Conservation (phyloP, 2,113 vertebrate genomes). For the Microtus oregoni region DNA sequence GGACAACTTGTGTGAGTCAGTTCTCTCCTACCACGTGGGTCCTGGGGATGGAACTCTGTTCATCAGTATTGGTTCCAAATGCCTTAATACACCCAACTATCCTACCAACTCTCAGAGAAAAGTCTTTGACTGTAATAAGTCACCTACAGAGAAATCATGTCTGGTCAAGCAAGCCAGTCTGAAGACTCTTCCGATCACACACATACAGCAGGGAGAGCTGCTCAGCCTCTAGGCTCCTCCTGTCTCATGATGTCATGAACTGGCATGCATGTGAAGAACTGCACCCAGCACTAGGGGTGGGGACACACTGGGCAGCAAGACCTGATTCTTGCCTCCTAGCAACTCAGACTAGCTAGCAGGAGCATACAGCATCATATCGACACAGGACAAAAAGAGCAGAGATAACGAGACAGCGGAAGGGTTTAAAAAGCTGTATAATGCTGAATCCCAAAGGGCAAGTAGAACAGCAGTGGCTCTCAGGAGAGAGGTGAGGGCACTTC, state of each 20-base stretch:
- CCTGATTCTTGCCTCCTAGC: not conserved
- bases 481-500: not conserved
- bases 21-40: not conserved
- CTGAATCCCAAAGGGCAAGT: not conserved
- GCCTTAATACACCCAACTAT: not conserved
- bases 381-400: not conserved
- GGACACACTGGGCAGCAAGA: not conserved
- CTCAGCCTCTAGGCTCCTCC: not conserved
- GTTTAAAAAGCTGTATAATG: no score
- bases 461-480: not conserved
- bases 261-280: rapidly evolving
- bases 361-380: not conserved
- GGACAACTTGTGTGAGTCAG: not conserved
- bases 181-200: not conserved
- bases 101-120: not conserved
- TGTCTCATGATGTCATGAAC: rapidly evolving
- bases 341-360: not conserved
- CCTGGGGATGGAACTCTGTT: not conserved
- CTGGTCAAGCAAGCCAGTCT: not conserved
- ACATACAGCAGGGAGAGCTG: not conserved
- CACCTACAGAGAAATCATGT: not conserved
- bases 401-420: not conserved
- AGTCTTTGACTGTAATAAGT: not conserved
- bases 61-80: not conserved
- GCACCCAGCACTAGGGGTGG: not conserved